A percentile compares a stretch with the other conserved stretches of the same genome.
phyloP scores from a whole-genome alignment of 30 jellyfish, hydroid and myxozoan genomes.

The Pelagia noctiluca region DNA sequence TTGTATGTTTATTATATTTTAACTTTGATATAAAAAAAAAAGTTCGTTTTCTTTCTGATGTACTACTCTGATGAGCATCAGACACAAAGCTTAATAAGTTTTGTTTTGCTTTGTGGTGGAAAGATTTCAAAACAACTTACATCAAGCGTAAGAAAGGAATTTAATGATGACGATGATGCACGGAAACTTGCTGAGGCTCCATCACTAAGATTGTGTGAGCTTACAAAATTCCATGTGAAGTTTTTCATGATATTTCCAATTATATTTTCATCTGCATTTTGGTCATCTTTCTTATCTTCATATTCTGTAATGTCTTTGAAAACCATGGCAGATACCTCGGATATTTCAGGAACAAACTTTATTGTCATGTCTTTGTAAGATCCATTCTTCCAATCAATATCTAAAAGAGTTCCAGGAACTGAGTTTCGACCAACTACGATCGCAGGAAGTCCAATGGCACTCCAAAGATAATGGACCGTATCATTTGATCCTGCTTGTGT shows the following conservation, averaged over 20 bases:
- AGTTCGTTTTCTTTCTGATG: no score
- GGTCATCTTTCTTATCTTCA: slow-evolving; percentile 69
- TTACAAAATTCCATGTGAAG: slow-evolving; percentile 58
- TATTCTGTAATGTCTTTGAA: slow-evolving; percentile 62
- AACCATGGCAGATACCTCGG: slow-evolving; percentile 61
- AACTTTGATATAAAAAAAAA: no score
- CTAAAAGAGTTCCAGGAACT: slow-evolving; percentile 32
- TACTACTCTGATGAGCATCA: no score
- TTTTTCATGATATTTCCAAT: slow-evolving; percentile 37
- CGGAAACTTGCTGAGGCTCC: slow-evolving; percentile 42
- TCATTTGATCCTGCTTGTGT: slow-evolving; percentile 36
- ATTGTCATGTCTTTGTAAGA: slow-evolving; percentile 32
- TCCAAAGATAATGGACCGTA: slow-evolving; percentile 81
- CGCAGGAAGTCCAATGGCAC: slow-evolving; percentile 80
- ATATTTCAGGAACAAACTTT: slow-evolving; percentile 61
- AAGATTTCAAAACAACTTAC: background rate
- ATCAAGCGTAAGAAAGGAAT: background rate
- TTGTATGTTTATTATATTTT: no score
- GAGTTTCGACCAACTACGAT: slow-evolving; percentile 75
- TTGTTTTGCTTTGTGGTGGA: no score
- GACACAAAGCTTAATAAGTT: no score
- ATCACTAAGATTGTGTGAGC: slow-evolving; percentile 16
- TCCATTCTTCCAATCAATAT: slow-evolving; percentile 48
- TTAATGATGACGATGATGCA: slow-evolving; percentile 21
- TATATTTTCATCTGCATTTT: slow-evolving; percentile 48